Percentiles rank a stretch among this genome's conserved stretches.
These are phyloP conservation scores for Boulengerochromis microlepis DNA, from an alignment of 2,113 vertebrate genomes.

Conservation along the genomic window DNA sequence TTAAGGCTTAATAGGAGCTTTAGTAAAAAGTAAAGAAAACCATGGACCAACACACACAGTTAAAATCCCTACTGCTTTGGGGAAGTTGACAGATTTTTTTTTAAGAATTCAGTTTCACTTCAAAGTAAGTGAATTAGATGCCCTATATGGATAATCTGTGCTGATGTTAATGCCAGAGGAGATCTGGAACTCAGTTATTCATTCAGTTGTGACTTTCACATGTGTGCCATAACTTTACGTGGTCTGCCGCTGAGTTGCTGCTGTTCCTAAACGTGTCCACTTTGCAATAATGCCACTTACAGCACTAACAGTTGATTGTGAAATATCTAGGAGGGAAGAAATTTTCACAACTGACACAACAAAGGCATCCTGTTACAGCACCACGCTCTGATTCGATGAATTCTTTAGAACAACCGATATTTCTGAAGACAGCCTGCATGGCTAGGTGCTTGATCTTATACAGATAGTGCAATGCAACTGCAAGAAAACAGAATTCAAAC, in stretches of 20 bases:
- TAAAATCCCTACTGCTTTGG: not conserved
- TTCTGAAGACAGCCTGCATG: not conserved
- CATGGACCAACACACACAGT: not conserved
- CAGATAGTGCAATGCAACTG: not conserved
- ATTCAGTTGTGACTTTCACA: not conserved
- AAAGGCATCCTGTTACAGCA: not conserved
- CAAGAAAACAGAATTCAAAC: not conserved
- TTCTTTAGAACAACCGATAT: not conserved
- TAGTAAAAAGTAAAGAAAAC: not conserved
- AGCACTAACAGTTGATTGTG: not conserved
- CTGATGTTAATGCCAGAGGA: not conserved
- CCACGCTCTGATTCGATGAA: not conserved
- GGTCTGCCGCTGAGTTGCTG: not conserved
- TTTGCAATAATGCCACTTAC: not conserved
- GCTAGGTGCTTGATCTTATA: not conserved
- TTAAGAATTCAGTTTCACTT: not conserved
- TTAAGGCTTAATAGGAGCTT: not conserved
- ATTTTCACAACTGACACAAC: not conserved
- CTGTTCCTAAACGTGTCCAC: not conserved
- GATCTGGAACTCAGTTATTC: not conserved
- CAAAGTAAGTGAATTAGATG: not conserved
- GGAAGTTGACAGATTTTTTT: not conserved
- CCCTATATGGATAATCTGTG: not conserved
- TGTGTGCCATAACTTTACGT: not conserved
- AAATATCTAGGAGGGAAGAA: not conserved